A percentile compares a stretch with the other conserved stretches of the same genome.
Conservation (phyloP, 2,797 vertebrate species). For the Lophotriccus pileatus region DNA sequence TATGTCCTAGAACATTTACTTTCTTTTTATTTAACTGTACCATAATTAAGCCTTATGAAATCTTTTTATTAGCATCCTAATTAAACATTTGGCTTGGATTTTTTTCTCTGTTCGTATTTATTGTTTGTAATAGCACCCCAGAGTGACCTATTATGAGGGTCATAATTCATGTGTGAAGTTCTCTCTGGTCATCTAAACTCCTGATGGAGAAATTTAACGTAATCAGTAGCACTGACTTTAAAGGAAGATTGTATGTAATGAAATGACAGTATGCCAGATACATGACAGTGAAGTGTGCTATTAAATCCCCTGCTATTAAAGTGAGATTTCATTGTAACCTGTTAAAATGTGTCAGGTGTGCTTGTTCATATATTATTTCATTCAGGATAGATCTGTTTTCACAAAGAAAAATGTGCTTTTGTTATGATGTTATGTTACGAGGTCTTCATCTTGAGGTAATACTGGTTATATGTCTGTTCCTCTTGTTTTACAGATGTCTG, state of each 20-base stretch:
- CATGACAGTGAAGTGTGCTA: not conserved
- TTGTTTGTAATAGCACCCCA: not conserved
- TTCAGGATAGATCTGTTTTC: not conserved
- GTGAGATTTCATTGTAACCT: not conserved
- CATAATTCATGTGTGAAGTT: not conserved
- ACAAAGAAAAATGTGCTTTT: not conserved
- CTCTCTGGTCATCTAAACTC: not conserved
- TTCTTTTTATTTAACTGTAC: not conserved
- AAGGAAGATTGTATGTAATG: not conserved
- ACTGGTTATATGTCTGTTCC: not conserved
- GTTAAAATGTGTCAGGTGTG: not conserved
- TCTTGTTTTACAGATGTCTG: constrained; percentile 87
- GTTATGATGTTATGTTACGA: not conserved
- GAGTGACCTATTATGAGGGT: not conserved
- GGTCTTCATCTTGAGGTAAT: not conserved
- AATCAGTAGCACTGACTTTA: not conserved
- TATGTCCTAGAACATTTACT: not conserved
- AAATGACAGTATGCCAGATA: not conserved
- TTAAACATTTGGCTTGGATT: not conserved
- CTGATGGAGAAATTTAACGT: not conserved
- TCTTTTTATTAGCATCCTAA: not conserved
- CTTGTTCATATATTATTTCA: not conserved
- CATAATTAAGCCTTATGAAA: not conserved
- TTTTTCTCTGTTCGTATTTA: not conserved
- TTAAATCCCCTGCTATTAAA: not conserved